Evolutionary conservation across 2,888 invertebrate species (phyloP), one percentile per base, ranked within the genome.

Genomic region (Orthosia incerta): DNA sequence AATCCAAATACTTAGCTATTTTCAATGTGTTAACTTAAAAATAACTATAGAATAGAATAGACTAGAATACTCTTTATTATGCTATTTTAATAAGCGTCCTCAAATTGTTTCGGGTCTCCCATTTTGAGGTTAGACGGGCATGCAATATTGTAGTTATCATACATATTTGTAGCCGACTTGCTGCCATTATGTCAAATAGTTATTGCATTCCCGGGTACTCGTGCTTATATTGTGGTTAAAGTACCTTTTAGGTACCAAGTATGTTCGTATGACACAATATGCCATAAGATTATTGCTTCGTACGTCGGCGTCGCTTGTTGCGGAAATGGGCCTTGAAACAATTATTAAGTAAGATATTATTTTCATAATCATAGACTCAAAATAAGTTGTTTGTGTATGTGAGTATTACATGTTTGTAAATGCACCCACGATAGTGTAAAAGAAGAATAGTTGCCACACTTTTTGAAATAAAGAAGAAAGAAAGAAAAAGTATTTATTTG

Each of bases 61-160:
- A n/a, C n/a, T n/a, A n/a, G n/a, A n/a, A n/a, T n/a, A n/a, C n/a
- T n/a, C n/a, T n/a, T n/a, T n/a, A n/a, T n/a, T n/a, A 60, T 60
- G 67, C 69, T 67, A 70, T 80, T 82, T 78, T 73, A 26, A 26
- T 26, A 26, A 78, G 46, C 73, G 23, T 55, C 63, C 66, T 78
- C 23, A 60, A 63, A 73, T 63, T n/a, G 66, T 70, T 82, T 66
- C 7, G 79, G 69, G 80, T n/a, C n/a, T n/a, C 59, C 31, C 69
- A 73, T 82, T 82, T 67, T 69, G 65, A 62, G 82, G 73, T 56
- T 55, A 81, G 45, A 70, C n/a, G 63, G 39, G 48, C 59, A 51
- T 79, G 56, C 66, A 80, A 82, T 79, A 82, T 80, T 78, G 79
- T 73, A 78, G 72, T 70, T 82, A 79, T 57, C 66, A 60, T 56